phyloP scores from a whole-genome alignment of 2,113 vertebrate genomes.

The Notarius lentiginosus region DNA sequence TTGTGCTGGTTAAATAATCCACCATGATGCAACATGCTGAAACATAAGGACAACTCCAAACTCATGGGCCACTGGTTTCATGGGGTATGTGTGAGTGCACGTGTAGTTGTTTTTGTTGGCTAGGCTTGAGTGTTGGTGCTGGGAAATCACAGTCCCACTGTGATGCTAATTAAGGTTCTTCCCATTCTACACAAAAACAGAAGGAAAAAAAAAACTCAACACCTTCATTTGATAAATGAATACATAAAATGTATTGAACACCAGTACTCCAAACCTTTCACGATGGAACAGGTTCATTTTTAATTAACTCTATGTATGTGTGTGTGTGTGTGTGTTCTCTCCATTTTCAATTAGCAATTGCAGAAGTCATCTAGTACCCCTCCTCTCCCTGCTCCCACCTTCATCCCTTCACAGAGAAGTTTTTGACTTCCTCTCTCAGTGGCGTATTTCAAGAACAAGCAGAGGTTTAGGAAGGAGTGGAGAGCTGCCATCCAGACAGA shows the following conservation, averaged over 20 bases:
- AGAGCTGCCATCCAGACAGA: conserved; percentile 65
- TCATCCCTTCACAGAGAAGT: conserved; percentile 51
- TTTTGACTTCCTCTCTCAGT: conserved; percentile 64
- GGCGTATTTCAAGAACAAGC: conserved; percentile 65
- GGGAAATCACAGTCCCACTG: conserved; percentile 64
- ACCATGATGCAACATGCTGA: conserved; percentile 73
- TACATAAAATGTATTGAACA: conserved; percentile 29
- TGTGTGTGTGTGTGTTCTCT: conserved; percentile 34
- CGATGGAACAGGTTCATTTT: conserved; percentile 45
- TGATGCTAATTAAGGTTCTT: conserved; percentile 74
- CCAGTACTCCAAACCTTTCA: conserved; percentile 38
- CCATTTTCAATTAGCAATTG: conserved; percentile 51
- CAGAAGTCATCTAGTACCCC: conserved; percentile 36
- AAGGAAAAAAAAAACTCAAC: conserved; percentile 49
- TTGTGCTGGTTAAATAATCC: conserved; percentile 74
- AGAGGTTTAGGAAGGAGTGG: conserved; percentile 64
- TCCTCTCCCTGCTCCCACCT: conserved; percentile 20
- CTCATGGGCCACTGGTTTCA: conserved; percentile 60
- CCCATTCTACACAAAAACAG: conserved; percentile 60
- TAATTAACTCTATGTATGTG: conserved; percentile 62
- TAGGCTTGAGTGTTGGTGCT: conserved; percentile 43
- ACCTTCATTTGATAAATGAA: conserved; percentile 52
- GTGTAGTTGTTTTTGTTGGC: conserved; percentile 36
- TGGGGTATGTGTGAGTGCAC: conserved; percentile 52
- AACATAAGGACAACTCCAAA: conserved; percentile 64